Evolutionary conservation across 1,140 invertebrate species (phyloP), one percentile per base, ranked within the genome.

Genomic region (Zaprionus africanus): DNA sequence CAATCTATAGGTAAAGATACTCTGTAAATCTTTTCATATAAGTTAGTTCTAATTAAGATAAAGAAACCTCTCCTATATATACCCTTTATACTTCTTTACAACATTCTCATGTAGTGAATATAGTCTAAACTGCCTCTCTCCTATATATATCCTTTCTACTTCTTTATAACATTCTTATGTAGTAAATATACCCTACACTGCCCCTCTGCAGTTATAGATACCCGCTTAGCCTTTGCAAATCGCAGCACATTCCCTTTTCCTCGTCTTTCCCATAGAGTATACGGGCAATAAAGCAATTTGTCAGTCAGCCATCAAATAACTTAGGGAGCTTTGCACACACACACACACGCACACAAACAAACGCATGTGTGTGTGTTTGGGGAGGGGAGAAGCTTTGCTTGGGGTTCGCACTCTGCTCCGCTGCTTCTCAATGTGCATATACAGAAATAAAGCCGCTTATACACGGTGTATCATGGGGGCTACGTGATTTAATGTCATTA

Each of bases 401-500:
- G 19, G 9, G 19, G 46, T 46, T n/a, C 15, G 15, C 43, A 19
- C 7, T 11, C 24, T n/a, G 13, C 24, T 34, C 31, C 9, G 9
- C 9, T 34, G 0, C 9, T 34, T 11, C 31, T 34, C 31, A 34
- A 60, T 53, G 56, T 65, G 61, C 36, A 22, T 34, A 54, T 34
- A 54, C 38, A 34, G 28, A 56, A 46, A 38, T 38, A 31, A 26
- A 22, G 54, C 63, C 36, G 15, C 62, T 43, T 74, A 68, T 74
- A 74, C 49, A 58, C 31, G 38, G 22, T 64, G 51, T 17, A 54
- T 38, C 69, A 64, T 59, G 71, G 71, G 53, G 72, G 60, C 59
- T 69, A 71, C 67, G 73, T 76, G 73, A 76, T 76, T 76, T 76
- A 76, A 76, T 76, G 60, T 43, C 73, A 76, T 71, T 71, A 64